Base-by-base conservation (phyloP, 1,140 invertebrate genomes). In the Mya arenaria region DNA sequence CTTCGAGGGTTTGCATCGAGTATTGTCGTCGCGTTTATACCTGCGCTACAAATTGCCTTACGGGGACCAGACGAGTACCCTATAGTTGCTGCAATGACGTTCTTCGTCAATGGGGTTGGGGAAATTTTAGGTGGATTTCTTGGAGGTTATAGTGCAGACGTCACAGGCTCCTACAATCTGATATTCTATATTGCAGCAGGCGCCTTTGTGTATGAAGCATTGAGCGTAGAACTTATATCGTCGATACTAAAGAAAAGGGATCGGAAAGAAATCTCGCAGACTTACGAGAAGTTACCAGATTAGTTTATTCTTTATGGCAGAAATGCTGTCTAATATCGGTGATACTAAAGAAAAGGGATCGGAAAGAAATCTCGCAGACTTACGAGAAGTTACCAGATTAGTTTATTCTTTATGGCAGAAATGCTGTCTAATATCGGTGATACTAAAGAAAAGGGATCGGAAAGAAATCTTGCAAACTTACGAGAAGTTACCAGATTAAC, bases 171-270 rank as follows among this genome's bases (percentile, higher is more conserved):
- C 8, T 75, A 75, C 30, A 60, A 75, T n/a, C 13, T 75, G 6
- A 75, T 75, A 62, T 75, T 63, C 41, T 75, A 63, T 37, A 63
- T 63, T 25, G 73, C 73, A 17, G 36, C 73, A 4, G 58, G 8
- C 0, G 19, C n/a, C 34, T 32, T 17, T 44, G 15, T 75, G 2
- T 63, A 63, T 30, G 58, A 56, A 39, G 71, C 13, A 28, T 25
- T 74, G 0, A 34, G 44, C 34, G 56, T 71, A 48, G 0, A 32
- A 17, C 32, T 71, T 8, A 71, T 71, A 34, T 32, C 19, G 37
- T 25, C 41, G 25, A 55, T 55, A 71, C 56, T 71, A 5, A 71
- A 34, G 41, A 2, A 32, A 55, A 28, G 68, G 36, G 56, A 71
- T 6, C 32, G 32, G 5, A 6, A 48, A 44, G n/a, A n/a, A n/a